Evolutionary conservation across 2,113 vertebrate species (phyloP).

Genomic region (Rhynchopsitta pachyrhyncha): DNA sequence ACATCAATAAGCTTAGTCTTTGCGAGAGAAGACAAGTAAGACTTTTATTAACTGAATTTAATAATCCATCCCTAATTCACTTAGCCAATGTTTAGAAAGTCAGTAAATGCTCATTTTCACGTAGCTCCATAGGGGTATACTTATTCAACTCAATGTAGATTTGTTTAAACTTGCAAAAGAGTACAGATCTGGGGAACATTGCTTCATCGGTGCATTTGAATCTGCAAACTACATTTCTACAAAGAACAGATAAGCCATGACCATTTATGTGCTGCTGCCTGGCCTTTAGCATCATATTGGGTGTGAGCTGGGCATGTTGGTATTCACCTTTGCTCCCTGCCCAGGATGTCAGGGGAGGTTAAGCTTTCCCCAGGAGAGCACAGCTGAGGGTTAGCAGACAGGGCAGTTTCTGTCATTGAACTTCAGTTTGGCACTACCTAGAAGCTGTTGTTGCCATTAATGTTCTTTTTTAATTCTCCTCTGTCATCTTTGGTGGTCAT

Average conservation of each 20-base stretch:
- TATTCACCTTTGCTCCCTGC: neutral
- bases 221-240: neutral
- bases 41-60: neutral
- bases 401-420: neutral
- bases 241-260: neutral
- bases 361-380: neutral
- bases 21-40: neutral
- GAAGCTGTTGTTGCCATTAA: neutral
- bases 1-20: neutral
- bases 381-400: neutral
- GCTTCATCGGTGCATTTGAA: neutral
- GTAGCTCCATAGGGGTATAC: neutral
- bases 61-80: neutral
- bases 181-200: neutral
- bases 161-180: neutral
- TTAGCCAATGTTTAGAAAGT: neutral
- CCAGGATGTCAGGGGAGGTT: neutral
- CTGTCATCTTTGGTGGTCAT: slow-evolving; percentile 68
- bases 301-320: accelerated
- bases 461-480: neutral
- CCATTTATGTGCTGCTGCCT: neutral
- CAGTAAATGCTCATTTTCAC: neutral
- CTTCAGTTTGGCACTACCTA: neutral
- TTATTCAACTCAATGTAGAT: neutral
- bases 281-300: neutral